Conservation (phyloP, 2,888 invertebrate genomes). For the Dryobotodes eremita region DNA sequence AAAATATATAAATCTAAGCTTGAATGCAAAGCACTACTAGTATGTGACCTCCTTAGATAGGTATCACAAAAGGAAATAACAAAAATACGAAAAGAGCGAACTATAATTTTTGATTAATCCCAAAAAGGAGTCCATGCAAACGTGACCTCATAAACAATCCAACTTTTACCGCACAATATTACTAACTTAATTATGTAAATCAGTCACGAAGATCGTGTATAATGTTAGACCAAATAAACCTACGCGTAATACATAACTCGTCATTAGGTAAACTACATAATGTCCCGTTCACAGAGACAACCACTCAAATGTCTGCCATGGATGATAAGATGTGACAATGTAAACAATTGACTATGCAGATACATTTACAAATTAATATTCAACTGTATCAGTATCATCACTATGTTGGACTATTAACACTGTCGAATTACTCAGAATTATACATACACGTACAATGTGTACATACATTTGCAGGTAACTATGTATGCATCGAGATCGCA, state of each 20-base stretch:
- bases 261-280: conserved; percentile 46
- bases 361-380: conserved; percentile 64
- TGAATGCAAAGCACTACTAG: conserved; percentile 1
- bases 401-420: conserved; percentile 61
- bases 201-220: conserved; percentile 52
- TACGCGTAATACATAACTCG: conserved; percentile 31
- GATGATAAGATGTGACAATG: conserved; percentile 55
- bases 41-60: conserved; percentile 39
- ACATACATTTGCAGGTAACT: conserved; percentile 33
- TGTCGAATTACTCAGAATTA: conserved; percentile 36
- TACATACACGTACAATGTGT: neutral
- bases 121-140: conserved; percentile 29
- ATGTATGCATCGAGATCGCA: conserved; percentile 49
- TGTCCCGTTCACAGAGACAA: conserved; percentile 34
- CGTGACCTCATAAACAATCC: conserved; percentile 48
- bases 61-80: conserved; percentile 43
- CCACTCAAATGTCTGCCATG: conserved; percentile 54
- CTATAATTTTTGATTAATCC: conserved; percentile 29
- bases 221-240: conserved; percentile 24
- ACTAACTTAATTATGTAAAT: conserved; percentile 48
- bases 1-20: conserved; percentile 15
- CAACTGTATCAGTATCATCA: conserved; percentile 44
- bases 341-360: conserved; percentile 52
- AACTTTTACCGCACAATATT: conserved; percentile 46
- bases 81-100: conserved; percentile 30